Conservation (phyloP, 1,140 invertebrate species). For the Metopolophium dirhodum region DNA sequence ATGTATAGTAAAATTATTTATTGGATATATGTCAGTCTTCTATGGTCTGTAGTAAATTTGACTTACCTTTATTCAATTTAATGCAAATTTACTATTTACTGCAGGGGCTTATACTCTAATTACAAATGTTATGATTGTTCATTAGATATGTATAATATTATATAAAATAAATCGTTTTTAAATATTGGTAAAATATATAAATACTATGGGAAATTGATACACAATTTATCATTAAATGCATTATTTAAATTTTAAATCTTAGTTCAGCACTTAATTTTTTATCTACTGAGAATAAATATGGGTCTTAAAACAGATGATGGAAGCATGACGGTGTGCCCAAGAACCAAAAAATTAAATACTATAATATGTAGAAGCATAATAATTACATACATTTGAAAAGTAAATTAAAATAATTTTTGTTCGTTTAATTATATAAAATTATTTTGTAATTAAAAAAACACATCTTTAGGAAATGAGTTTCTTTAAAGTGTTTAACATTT, state of each 20-base stretch:
- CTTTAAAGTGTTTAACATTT: neutral
- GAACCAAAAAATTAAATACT: constrained; percentile 17
- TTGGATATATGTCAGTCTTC: neutral
- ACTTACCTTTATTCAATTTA: neutral
- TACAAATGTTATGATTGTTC: neutral
- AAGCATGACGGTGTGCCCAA: constrained; percentile 10
- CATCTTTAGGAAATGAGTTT: neutral
- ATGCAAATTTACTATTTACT: neutral
- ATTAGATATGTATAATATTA: neutral
- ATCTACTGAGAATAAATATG: neutral
- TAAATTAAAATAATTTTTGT: constrained; percentile 1
- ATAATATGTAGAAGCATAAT: neutral
- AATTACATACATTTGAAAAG: neutral
- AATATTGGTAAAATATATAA: neutral
- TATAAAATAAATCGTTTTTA: neutral
- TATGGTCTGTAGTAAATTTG: neutral
- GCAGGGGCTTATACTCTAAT: neutral
- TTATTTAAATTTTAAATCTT: neutral
- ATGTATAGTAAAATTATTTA: neutral
- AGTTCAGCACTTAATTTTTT: neutral
- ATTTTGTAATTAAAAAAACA: constrained; percentile 33
- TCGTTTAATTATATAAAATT: neutral
- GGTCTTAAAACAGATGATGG: neutral
- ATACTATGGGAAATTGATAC: neutral
- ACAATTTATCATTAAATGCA: neutral